A percentile compares a stretch with the other conserved stretches of the same genome.
These are phyloP conservation scores for Varanus komodoensis DNA, from an alignment of 2,113 vertebrate genomes.

Conservation along the genomic window DNA sequence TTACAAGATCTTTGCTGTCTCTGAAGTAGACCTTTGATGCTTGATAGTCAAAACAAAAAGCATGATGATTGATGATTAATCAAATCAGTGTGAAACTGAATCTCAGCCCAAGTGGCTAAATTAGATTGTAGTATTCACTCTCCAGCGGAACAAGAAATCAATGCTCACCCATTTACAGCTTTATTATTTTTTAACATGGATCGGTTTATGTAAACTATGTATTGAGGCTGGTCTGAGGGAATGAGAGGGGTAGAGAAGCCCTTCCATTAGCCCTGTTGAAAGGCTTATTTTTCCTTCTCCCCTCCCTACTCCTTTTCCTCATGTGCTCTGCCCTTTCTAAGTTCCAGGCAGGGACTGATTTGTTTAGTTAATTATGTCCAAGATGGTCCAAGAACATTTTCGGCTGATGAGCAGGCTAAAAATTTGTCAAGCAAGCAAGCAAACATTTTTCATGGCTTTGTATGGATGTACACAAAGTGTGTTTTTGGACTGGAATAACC, in stretches of 20 bases:
- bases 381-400: no score
- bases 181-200: constrained; percentile 21
- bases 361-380: no score
- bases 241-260: no score
- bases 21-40: constrained; percentile 2
- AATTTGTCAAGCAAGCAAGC: no score
- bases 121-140: constrained; percentile 10
- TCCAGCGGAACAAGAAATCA: not conserved
- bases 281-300: no score
- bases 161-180: not conserved
- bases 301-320: no score
- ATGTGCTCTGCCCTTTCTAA: no score
- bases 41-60: constrained; percentile 27
- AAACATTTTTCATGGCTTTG: not conserved
- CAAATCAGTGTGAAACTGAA: constrained; percentile 33
- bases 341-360: no score
- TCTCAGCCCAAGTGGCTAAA: not conserved
- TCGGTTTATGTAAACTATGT: not conserved
- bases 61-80: not conserved
- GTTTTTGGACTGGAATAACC: not conserved
- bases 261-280: no score
- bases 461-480: not conserved
- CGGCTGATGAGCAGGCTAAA: no score
- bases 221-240: no score
- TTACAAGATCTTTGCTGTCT: constrained; percentile 42